Base-by-base conservation (phyloP, 2,888 invertebrate species). In the Microctonus brassicae region DNA sequence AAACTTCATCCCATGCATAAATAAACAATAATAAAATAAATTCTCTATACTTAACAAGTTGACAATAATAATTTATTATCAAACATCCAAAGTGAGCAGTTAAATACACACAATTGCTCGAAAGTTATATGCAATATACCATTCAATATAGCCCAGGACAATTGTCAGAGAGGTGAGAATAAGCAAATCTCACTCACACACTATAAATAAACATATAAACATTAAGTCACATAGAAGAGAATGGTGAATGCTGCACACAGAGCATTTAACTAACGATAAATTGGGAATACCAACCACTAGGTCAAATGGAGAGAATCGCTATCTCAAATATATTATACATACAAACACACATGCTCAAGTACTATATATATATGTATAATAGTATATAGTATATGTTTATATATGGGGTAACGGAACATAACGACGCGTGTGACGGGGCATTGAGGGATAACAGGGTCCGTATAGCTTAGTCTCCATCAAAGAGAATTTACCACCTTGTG, bases 401-500 rank as follows among this genome's bases (percentile, higher is more conserved):
- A 53, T 55, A 29, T 20, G 36, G 62, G 63, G 65, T 53, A 13
- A 52, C 36, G 34, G 34, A 26, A 33, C 39, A 53, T 62, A 34
- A 69, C 34, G 17, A 69, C 60, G 57, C 63, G 47, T 64, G 58
- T 52, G 42, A 36, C 58, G 70, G 67, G 62, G 42, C 53, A 63
- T 29, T 36, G 53, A n/a, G 22, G 17, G 72, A 70, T 52, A 72
- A 73, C 69, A 73, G 68, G 69, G 52, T 42, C 17, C 68, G 64
- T 72, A 66, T 55, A 73, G 73, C 75, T 75, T 65, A 72, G 72
- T 73, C 36, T 1, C 75, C 78, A 72, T 83, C 83, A 83, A 83
- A 83, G 82, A 76, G 83, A 82, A 83, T 82, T 55, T 78, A 76
- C 77, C 65, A 78, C 72, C 78, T 76, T 79, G 82, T 76, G 78